phyloP scores from a whole-genome alignment of 2,113 vertebrate genomes.

The Hypocryptadius cinnamomeus region DNA sequence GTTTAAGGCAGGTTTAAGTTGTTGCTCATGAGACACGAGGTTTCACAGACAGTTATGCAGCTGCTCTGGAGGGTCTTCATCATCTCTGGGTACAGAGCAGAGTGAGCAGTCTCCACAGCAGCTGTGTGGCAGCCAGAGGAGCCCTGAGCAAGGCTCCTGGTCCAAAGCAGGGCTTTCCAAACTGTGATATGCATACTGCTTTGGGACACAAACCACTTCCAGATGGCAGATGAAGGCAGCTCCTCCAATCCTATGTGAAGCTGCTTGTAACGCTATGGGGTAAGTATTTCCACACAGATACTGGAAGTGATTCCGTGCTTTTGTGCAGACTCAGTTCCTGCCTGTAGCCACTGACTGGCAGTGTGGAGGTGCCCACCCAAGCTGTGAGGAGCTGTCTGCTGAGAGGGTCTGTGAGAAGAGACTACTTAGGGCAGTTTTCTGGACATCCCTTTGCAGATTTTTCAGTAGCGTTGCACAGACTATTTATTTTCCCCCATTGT shows the following conservation, averaged over 20 bases:
- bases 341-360: background rate
- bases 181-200: background rate
- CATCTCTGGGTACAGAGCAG: background rate
- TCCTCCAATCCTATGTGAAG: background rate
- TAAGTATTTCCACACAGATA: background rate
- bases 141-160: background rate
- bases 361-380: accelerated
- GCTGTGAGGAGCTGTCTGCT: background rate
- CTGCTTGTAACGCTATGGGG: background rate
- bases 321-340: background rate
- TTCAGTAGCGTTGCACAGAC: background rate
- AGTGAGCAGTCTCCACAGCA: background rate
- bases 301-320: background rate
- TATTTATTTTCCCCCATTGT: background rate
- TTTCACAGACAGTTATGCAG: background rate
- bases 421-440: background rate
- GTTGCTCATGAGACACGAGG: background rate
- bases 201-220: background rate
- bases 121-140: background rate
- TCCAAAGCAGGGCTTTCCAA: background rate
- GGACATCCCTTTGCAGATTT: background rate
- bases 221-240: background rate
- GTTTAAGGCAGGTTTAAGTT: background rate
- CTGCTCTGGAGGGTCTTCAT: background rate
- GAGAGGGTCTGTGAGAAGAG: background rate